Base-by-base conservation (phyloP, 2,113 vertebrate genomes). In the Zeus faber region DNA sequence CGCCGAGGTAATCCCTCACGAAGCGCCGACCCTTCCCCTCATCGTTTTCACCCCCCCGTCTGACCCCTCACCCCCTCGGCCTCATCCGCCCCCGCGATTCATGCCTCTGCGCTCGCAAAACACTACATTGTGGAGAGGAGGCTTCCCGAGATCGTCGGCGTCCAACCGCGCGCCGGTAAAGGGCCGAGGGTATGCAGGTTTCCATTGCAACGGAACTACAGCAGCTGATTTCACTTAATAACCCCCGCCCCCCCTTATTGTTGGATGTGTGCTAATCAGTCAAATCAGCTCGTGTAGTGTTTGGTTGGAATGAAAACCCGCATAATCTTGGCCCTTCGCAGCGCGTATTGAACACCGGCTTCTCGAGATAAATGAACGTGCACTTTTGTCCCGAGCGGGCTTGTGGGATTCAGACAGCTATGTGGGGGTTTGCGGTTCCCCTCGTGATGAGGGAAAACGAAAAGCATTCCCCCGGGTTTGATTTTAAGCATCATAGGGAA, bases 1-100 rank as follows among this genome's bases (percentile, higher is more conserved):
- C 77, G 64, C 79, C 80, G 80, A 84, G 74, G 70, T 84, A 78
- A 82, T 86, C 65, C 40, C 65, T 79, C 63, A 55, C 9, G 4
- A 62, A 73, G 46, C 47, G 24, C 45, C 3, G 53, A 77, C 74
- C 72, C 54, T 53, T 60, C 68, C 41, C 55, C 54, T 51, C 13
- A 26, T 26, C 59, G 29, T 55, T 27, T 46, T 58, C 63, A 56
- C 11, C 56, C 35, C 37, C 22, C 2, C 10, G n/a, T n/a, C n/a
- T n/a, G n/a, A n/a, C 5, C 11, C 29, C 8, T 51, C 52, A 25
- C 9, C 45, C 48, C 21, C 70, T 41, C 9, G 29, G 31, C 59
- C 39, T 58, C 39, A 44, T 22, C 43, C 27, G 2, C 35, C 10
- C 39, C 14, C 18, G 9, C n/a, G 14, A 5, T 47, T 62, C 29